Evolutionary conservation across 2,113 vertebrate species (phyloP), one percentile per base, ranked within the genome.

Genomic region (Protobothrops flavoviridis): DNA sequence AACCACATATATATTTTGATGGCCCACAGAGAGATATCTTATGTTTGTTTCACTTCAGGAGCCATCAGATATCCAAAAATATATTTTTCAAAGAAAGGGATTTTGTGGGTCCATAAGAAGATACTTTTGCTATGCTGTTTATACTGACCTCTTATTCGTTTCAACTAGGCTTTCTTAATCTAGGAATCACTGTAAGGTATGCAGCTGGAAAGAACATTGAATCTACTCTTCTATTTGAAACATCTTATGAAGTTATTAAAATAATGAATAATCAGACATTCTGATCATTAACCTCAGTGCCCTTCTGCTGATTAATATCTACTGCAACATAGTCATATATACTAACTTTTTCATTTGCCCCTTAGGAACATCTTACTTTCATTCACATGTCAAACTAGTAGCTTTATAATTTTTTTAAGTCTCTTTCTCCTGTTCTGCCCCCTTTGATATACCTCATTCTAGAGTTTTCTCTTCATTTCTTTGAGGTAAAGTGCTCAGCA

Each of bases 231-330:
- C 13, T 85, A 10, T 81, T 57, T 91, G 90, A 81, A 91, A 90
- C 92, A 96, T 61, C 94, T 94, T 50, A 89, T 92, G 88, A 96
- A 96, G 96, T 96, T 96, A 97, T 96, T 96, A 96, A 87, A 53
- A 96, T 95, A 93, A 74, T 92, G 93, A 95, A 96, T 94, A 89
- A 90, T 92, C 69, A 92, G 95, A 94, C 69, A 61, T 89, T 95
- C 94, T 87, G 24, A n/a, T 96, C 91, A 57, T 26, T 96, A 95
- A 96, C 93, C 96, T 95, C 92, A 33, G 61, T 96, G 95, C 95
- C 93, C 95, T 96, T 95, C 93, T 81, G 61, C 95, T 89, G 93
- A 33, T 92, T 95, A 53, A 93, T 94, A 95, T 91, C 88, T 89
- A 94, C 92, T 96, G 90, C 95, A 95, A 96, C 50, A 81, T 81